Evolutionary conservation across 2,797 vertebrate genomes (phyloP), one percentile per base, ranked within the genome.

Genomic region (Tarsius wallacei): DNA sequence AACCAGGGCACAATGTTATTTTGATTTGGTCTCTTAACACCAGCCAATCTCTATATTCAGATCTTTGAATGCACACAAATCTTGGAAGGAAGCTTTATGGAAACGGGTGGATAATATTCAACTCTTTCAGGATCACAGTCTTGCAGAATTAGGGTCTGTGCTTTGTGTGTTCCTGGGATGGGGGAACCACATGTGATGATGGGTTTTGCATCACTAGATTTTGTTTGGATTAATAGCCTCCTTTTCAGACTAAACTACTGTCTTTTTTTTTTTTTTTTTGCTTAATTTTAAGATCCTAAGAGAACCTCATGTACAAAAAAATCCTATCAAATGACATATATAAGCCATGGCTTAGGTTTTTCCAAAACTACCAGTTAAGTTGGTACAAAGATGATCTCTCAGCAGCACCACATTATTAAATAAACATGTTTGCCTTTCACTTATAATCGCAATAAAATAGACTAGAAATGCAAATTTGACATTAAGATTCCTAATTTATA

Each of bases 251-350:
- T 47, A 64, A 93, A 53, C 70, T 2, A 63, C 74, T 5, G 21
- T 87, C 68, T 70, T 71, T 81, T 36, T 10, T 70, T 87, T 68
- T 70, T 71, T 81, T 36, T 10, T 91, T 94, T 93, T 93, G 4
- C 57, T 97, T 24, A 31, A 26, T 96, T 95, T 93, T 90, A 93
- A 98, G 89, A 90, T 95, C 64, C 95, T 76, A 85, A 80, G 94
- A 98, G 89, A 92, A 94, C 47, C 68, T 98, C 87, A 64, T 66
- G 73, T 96, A 96, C 55, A 84, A 96, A 95, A 82, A 53, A 14
- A 36, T 36, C 33, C 19, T 33, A n/a, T 70, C 36, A 51, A 73
- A 47, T 64, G 86, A 12, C 24, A 1, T 2, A 31, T 2, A 31
- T 2, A 78, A 11, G 0, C 11, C 15, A 78, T 22, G 17, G 13